Evolutionary conservation across 2,888 invertebrate genomes (phyloP), one percentile per base, ranked within the genome.

Genomic region (Apotomis betuletana): DNA sequence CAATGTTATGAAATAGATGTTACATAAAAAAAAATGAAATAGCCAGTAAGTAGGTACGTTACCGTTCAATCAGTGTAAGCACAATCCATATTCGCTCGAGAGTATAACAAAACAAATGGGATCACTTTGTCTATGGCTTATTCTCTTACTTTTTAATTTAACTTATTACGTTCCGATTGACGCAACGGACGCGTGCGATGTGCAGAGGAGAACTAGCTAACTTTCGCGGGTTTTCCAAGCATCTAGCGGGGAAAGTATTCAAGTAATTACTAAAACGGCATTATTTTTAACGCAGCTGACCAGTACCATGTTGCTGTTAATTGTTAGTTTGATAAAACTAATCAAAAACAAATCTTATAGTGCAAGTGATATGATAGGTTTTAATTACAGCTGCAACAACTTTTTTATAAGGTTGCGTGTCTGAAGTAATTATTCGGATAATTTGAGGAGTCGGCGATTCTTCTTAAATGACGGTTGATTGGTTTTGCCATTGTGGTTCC

Each of bases 231-330:
- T 91, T 91, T 90, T 90, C 91, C 87, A 86, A 74, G 77, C 78
- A 74, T 77, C 78, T 76, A 86, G 86, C 70, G 89, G 91, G 90
- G 91, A 91, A 92, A 91, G 91, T 90, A 87, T 85, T 85, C 79
- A 84, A 82, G 82, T 80, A 83, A 82, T 90, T 89, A 90, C 90
- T 90, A 89, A 88, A 61, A 75, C 74, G 85, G 82, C 85, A 85
- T 86, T 85, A 87, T 85, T 88, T 87, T 83, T 85, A 70, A 64
- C 69, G 63, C 49, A 44, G 54, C 57, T 72, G 70, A 49, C 67
- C 71, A 62, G 55, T 71, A 51, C 69, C 44, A 51, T 58, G 69
- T 64, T 64, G 69, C 52, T 41, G 15, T 64, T 52, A 70, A 70
- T 52, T 58, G 63, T 59, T 59, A 59, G 49, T 51, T 46, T 46